Percentiles rank a stretch among this genome's conserved stretches.
Evolutionary conservation across 2,888 invertebrate genomes (phyloP).

Genomic region (Lasioglossum calceatum): DNA sequence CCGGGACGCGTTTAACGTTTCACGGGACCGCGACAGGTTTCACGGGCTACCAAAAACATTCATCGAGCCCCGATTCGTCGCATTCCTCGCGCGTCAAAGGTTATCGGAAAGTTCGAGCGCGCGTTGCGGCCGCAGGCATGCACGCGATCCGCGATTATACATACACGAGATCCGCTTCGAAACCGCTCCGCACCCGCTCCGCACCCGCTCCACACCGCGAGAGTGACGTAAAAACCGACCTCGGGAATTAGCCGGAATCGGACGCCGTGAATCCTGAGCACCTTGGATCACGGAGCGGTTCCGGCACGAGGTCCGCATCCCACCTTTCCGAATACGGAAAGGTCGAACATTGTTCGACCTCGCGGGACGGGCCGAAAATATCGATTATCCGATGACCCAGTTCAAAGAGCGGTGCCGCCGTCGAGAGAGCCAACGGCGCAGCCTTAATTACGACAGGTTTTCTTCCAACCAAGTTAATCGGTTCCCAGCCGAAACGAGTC

Average conservation of each 20-base stretch:
- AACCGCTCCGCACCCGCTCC: not conserved
- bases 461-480: conserved; percentile 45
- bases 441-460: conserved; percentile 65
- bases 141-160: conserved; percentile 19
- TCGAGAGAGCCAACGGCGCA: conserved; percentile 45
- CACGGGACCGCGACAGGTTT: conserved; percentile 15
- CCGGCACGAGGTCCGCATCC: conserved; percentile 48
- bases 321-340: conserved; percentile 47
- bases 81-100: conserved; percentile 13
- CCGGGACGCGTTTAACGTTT: conserved; percentile 5
- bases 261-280: conserved; percentile 37
- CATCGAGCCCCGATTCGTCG: not conserved
- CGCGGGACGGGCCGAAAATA: conserved; percentile 59
- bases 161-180: not conserved
- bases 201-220: not conserved
- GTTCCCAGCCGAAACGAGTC: conserved; percentile 25
- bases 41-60: conserved; percentile 13
- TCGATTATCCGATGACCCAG: conserved; percentile 69
- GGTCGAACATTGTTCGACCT: conserved; percentile 58
- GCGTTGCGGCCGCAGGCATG: not conserved
- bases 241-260: conserved; percentile 44
- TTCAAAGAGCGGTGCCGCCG: conserved; percentile 50
- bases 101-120: conserved; percentile 16
- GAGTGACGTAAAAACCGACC: conserved; percentile 58
- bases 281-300: conserved; percentile 48